These are phyloP conservation scores for Thaumatotibia leucotreta DNA, from an alignment of 1,140 invertebrate genomes.

Conservation along the genomic window DNA sequence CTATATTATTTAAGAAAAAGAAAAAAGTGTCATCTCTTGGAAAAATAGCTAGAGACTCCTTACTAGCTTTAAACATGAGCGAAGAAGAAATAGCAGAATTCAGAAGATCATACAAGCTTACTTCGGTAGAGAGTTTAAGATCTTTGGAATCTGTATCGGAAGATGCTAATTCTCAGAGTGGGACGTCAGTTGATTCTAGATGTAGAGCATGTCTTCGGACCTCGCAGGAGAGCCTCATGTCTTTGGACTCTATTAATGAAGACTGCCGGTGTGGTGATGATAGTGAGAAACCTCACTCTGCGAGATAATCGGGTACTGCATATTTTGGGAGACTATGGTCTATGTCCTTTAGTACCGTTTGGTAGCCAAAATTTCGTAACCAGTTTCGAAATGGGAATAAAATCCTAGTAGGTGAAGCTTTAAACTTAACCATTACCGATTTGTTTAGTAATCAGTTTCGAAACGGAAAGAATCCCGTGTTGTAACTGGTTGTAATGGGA, in stretches of 20 bases:
- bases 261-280: conserved; percentile 57
- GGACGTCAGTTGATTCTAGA: conserved; percentile 62
- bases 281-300: conserved; percentile 34
- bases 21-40: conserved; percentile 66
- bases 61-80: conserved; percentile 68
- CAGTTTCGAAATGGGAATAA: too few relatives aligned
- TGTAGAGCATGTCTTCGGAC: conserved; percentile 59
- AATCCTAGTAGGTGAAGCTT: too few relatives aligned
- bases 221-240: conserved; percentile 70
- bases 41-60: conserved; percentile 66
- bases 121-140: conserved; percentile 62
- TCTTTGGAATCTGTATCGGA: conserved; percentile 71
- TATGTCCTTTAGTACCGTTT: background rate
- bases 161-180: conserved; percentile 64
- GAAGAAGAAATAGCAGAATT: conserved; percentile 70
- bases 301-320: background rate
- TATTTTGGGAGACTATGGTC: background rate
- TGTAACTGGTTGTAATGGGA: too few relatives aligned
- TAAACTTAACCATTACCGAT: too few relatives aligned
- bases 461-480: background rate
- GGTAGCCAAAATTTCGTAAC: too few relatives aligned
- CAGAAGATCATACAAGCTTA: conserved; percentile 58
- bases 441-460: background rate
- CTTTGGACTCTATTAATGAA: conserved; percentile 67
- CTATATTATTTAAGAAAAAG: conserved; percentile 54